Percentiles rank a stretch among this genome's conserved stretches.
phyloP scores from a whole-genome alignment of 1,140 invertebrate species.

The Phthorimaea operculella region DNA sequence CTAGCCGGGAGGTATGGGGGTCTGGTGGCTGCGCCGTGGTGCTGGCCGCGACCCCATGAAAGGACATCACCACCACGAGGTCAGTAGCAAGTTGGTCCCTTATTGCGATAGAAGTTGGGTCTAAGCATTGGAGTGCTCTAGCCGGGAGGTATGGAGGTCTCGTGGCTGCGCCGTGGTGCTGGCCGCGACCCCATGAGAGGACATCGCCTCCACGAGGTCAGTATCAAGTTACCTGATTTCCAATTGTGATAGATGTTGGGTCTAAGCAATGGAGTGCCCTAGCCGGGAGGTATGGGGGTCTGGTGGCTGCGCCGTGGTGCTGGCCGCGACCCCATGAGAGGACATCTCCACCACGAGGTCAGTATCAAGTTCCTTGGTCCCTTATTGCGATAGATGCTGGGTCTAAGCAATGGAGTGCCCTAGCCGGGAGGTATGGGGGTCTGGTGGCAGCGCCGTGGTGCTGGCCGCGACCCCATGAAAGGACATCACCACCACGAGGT shows the following conservation, averaged over 20 bases:
- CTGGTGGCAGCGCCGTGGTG: slow-evolving; percentile 73
- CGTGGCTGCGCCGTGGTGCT: slow-evolving; percentile 72
- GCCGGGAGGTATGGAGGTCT: slow-evolving; percentile 75
- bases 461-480: slow-evolving; percentile 67
- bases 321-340: slow-evolving; percentile 68
- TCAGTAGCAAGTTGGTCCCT: no score
- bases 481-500: slow-evolving; percentile 68
- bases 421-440: slow-evolving; percentile 75
- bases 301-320: slow-evolving; percentile 73
- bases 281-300: slow-evolving; percentile 74
- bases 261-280: slow-evolving; percentile 79
- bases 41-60: slow-evolving; percentile 68
- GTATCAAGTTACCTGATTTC: no score
- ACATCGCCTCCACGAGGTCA: slow-evolving; percentile 68
- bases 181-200: slow-evolving; percentile 67
- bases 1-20: slow-evolving; percentile 75
- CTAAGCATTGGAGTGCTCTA: slow-evolving; percentile 78
- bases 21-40: slow-evolving; percentile 72
- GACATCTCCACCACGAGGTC: slow-evolving; percentile 67
- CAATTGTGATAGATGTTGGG: no score
- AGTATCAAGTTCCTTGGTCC: slow-evolving; percentile 21
- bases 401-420: slow-evolving; percentile 79
- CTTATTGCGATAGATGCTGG: no score
- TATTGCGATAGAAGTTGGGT: no score
- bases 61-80: slow-evolving; percentile 67